phyloP scores from a whole-genome alignment of 2,797 vertebrate genomes.

The Lateolabrax maculatus region DNA sequence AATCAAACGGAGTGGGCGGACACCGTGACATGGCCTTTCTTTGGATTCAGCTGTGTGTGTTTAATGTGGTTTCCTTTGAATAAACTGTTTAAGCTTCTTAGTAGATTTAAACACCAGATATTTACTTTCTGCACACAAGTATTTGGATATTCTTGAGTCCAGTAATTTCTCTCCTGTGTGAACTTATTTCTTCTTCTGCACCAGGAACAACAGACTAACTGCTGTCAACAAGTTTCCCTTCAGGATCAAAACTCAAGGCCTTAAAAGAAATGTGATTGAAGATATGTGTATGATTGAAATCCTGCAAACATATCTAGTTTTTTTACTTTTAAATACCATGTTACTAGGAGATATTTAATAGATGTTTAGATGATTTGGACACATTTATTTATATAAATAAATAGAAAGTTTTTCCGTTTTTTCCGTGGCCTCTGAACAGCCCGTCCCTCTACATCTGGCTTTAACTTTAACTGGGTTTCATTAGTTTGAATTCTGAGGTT shows the following conservation, averaged over 20 bases:
- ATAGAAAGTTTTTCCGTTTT: neutral
- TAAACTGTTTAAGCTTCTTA: neutral
- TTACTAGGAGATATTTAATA: neutral
- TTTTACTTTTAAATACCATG: neutral
- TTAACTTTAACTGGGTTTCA: neutral
- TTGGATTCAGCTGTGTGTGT: neutral
- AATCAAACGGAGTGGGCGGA: slow-evolving; percentile 14
- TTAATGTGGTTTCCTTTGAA: neutral
- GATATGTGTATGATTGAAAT: no score
- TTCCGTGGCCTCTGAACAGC: neutral
- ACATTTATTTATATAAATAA: neutral
- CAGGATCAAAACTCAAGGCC: neutral
- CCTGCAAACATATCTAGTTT: no score
- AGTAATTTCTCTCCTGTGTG: no score
- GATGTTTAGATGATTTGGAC: neutral
- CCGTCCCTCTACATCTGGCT: neutral
- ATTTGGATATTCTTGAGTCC: no score
- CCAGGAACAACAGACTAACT: neutral
- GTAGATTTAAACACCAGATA: neutral
- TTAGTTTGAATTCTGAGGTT: neutral
- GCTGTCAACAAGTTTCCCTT: neutral
- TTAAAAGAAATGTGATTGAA: neutral
- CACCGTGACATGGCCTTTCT: neutral
- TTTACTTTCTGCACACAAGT: neutral
- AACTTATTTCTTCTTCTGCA: no score